Evolutionary conservation across 2,113 vertebrate species (phyloP).

Genomic region (Hylia prasina): DNA sequence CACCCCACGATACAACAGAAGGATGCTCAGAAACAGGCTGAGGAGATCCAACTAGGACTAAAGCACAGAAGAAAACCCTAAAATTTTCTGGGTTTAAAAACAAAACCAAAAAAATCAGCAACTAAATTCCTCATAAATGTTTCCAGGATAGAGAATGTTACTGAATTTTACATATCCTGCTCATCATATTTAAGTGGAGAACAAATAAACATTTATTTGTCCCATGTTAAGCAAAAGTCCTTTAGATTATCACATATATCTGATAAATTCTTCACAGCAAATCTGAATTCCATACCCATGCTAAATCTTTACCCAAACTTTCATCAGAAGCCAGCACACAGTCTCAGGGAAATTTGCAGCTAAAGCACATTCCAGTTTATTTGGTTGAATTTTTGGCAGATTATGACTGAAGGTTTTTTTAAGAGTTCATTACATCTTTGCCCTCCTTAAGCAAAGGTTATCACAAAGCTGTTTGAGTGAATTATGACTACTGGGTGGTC

Average conservation of each 20-base stretch:
- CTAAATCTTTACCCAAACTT: neutral
- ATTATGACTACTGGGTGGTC: neutral
- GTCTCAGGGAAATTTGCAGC: neutral
- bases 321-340: neutral
- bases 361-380: neutral
- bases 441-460: conserved; percentile 21
- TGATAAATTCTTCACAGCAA: neutral
- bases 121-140: neutral
- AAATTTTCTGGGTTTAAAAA: neutral
- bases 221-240: neutral
- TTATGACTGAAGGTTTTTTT: neutral
- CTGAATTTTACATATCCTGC: neutral
- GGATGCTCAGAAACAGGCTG: neutral
- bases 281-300: neutral
- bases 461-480: neutral
- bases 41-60: neutral
- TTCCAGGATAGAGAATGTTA: neutral
- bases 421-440: neutral
- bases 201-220: neutral
- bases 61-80: neutral
- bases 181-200: neutral
- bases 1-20: too few species aligned
- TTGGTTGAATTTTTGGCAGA: neutral
- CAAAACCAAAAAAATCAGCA: neutral
- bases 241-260: neutral